These are phyloP conservation scores for Cerastoderma edule DNA, from an alignment of 2,888 invertebrate genomes.

Conservation along the genomic window DNA sequence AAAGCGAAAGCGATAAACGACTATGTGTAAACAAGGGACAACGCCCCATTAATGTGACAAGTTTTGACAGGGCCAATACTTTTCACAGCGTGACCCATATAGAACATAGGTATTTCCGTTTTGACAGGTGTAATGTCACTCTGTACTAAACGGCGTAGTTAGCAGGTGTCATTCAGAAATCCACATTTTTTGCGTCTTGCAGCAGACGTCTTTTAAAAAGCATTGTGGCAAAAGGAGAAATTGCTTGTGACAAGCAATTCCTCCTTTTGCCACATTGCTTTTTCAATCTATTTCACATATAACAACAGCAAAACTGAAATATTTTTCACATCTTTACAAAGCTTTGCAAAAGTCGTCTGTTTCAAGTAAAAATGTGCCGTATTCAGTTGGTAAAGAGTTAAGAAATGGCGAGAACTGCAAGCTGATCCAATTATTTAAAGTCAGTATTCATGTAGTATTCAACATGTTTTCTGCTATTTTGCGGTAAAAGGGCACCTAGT, in stretches of 20 bases:
- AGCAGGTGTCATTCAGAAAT: background rate
- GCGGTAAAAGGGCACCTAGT: too few species aligned
- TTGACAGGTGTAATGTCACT: background rate
- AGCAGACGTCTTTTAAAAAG: background rate
- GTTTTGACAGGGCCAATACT: constrained; percentile 1
- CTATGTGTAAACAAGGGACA: background rate
- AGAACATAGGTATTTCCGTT: background rate
- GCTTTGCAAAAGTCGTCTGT: too few species aligned
- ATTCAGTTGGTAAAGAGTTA: too few species aligned
- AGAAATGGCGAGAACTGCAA: too few species aligned
- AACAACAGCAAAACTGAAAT: too few species aligned
- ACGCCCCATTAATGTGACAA: background rate
- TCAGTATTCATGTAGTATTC: too few species aligned
- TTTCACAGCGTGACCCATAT: background rate
- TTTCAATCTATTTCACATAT: too few species aligned
- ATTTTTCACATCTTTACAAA: too few species aligned
- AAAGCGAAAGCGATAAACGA: background rate
- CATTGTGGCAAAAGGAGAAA: background rate
- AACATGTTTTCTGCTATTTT: too few species aligned
- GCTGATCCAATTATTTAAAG: too few species aligned
- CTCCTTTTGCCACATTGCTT: background rate
- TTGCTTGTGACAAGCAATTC: background rate
- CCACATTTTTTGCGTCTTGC: background rate
- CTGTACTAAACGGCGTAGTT: background rate
- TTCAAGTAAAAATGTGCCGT: too few species aligned